Conservation (phyloP, 2,888 invertebrate species). For the Callinectes sapidus region DNA sequence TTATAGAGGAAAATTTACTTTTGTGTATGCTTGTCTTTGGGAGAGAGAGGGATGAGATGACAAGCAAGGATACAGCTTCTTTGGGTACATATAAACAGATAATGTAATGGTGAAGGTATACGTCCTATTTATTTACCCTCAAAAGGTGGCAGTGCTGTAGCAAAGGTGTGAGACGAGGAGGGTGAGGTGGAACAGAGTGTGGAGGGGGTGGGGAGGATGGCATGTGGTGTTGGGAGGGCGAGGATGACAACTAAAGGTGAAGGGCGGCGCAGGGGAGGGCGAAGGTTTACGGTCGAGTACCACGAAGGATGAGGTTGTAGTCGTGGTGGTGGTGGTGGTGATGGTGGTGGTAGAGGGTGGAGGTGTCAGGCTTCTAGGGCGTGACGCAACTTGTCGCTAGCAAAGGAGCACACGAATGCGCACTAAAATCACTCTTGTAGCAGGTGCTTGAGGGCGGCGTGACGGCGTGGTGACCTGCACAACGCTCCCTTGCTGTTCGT, state of each 20-base stretch:
- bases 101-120: not conserved
- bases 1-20: not conserved
- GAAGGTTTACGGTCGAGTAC: not conserved
- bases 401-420: not conserved
- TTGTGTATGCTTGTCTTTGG: not conserved
- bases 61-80: not conserved
- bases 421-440: not conserved
- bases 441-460: not conserved
- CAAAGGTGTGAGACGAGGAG: not conserved
- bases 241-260: constrained; percentile 8
- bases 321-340: not conserved
- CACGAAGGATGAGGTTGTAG: not conserved
- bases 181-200: not conserved
- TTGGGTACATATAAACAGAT: not conserved
- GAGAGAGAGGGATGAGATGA: not conserved
- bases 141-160: not conserved
- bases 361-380: not conserved
- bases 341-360: not conserved
- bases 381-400: not conserved
- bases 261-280: not conserved
- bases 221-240: not conserved
- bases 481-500: not conserved
- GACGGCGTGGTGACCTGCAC: not conserved
- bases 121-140: not conserved
- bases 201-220: not conserved